These are phyloP conservation scores for Clarias batrachus DNA, from an alignment of 2,113 vertebrate species.

Conservation along the genomic window DNA sequence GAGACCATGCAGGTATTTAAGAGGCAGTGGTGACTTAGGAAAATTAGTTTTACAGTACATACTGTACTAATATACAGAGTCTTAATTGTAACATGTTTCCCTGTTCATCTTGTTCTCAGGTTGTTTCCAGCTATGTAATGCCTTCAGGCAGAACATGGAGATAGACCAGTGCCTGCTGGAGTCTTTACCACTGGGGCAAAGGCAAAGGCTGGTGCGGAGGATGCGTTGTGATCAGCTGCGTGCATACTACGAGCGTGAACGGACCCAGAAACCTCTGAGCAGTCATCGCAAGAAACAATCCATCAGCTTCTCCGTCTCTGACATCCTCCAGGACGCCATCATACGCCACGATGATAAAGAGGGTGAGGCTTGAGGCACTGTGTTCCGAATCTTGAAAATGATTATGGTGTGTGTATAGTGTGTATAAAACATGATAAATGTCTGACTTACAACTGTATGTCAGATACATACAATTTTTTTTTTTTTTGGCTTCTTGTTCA, in stretches of 20 bases:
- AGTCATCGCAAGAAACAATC: conserved; percentile 73
- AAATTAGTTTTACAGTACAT: not conserved
- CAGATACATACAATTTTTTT: not conserved
- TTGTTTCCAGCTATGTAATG: conserved; percentile 98
- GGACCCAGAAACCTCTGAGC: conserved; percentile 66
- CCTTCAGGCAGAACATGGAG: conserved; percentile 97
- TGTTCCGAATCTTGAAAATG: not conserved
- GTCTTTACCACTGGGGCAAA: conserved; percentile 90
- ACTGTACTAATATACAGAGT: not conserved
- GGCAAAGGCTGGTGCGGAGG: conserved; percentile 89
- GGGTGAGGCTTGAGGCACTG: conserved; percentile 72
- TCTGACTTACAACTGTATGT: not conserved
- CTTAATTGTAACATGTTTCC: conserved; percentile 11
- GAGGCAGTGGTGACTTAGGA: not conserved
- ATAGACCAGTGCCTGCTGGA: conserved; percentile 99
- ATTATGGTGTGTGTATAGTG: not conserved
- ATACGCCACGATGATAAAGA: conserved; percentile 87
- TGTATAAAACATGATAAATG: not conserved
- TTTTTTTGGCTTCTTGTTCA: not conserved
- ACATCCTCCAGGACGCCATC: conserved; percentile 85
- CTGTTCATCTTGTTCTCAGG: conserved; percentile 68
- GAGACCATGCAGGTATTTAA: not conserved
- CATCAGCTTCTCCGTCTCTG: conserved; percentile 73
- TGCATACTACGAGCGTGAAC: conserved; percentile 90
- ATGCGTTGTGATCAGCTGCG: conserved; percentile 94